Percentiles rank a stretch among this genome's conserved stretches.
Evolutionary conservation across 2,797 vertebrate genomes (phyloP).

Genomic region (Pangasius krempfi): DNA sequence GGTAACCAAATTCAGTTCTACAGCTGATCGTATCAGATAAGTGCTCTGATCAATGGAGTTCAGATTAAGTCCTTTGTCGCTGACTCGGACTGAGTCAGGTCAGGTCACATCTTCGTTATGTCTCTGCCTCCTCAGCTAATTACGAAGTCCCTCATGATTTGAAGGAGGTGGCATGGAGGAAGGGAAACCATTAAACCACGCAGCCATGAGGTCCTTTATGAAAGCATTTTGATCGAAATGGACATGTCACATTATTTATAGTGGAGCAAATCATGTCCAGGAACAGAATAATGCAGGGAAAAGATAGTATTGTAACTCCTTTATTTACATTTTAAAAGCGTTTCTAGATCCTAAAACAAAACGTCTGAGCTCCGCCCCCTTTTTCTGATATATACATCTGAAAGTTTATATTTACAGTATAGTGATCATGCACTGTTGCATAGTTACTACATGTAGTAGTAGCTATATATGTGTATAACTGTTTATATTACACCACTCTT

Average conservation of each 20-base stretch:
- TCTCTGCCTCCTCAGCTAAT: neutral
- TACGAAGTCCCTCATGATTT: neutral
- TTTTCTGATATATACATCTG: neutral
- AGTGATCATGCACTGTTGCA: neutral
- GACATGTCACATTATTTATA: neutral
- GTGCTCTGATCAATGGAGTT: constrained; percentile 10
- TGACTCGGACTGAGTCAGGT: neutral
- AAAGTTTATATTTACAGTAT: neutral
- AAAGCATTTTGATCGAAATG: neutral
- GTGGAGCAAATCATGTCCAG: neutral
- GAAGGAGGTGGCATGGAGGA: neutral
- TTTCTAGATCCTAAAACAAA: neutral
- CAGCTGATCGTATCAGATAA: constrained; percentile 35
- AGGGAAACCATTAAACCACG: neutral
- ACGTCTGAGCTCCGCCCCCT: neutral
- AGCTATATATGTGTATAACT: neutral
- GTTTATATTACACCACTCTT: neutral
- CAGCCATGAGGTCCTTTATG: neutral
- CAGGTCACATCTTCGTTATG: neutral
- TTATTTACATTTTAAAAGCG: neutral
- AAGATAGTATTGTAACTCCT: neutral
- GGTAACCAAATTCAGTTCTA: constrained; percentile 39
- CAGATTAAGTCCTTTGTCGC: neutral
- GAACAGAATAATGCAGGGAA: neutral
- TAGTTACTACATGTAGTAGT: neutral